These are phyloP conservation scores for Diadophis punctatus DNA, from an alignment of 2,113 vertebrate species.

Conservation along the genomic window DNA sequence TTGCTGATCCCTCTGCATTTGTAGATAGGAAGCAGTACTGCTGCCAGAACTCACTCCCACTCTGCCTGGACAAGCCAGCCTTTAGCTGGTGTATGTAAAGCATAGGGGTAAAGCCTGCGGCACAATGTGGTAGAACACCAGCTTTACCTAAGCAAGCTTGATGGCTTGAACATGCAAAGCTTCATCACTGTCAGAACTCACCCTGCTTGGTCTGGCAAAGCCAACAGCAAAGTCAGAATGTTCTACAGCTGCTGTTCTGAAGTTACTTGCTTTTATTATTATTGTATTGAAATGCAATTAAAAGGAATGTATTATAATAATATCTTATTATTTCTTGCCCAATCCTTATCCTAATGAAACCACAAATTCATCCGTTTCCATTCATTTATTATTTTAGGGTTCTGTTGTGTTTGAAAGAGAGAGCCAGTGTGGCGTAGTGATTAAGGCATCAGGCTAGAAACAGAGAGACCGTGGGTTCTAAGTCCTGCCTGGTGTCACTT, in stretches of 20 bases:
- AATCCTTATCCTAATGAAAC: not conserved
- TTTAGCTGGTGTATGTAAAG: not conserved
- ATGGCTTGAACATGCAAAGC: not conserved
- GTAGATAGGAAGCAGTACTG: not conserved
- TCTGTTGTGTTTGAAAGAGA: not conserved
- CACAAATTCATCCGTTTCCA: not conserved
- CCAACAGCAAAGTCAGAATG: not conserved
- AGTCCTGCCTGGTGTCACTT: not conserved
- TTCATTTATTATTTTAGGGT: not conserved
- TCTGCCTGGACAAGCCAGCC: not conserved
- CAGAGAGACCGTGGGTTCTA: not conserved
- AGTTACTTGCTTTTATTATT: not conserved
- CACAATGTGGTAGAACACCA: not conserved
- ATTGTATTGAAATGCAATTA: not conserved
- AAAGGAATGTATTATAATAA: not conserved
- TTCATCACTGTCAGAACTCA: not conserved
- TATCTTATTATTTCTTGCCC: not conserved
- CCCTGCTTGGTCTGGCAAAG: not conserved
- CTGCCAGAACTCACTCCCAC: not conserved
- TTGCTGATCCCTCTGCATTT: not conserved
- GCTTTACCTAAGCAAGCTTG: not conserved
- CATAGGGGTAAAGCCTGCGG: not conserved
- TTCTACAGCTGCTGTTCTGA: not conserved
- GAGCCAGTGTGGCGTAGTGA: not conserved
- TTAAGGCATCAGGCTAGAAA: not conserved